phyloP scores from a whole-genome alignment of 2,797 vertebrate genomes.

The Pagetopsis macropterus region DNA sequence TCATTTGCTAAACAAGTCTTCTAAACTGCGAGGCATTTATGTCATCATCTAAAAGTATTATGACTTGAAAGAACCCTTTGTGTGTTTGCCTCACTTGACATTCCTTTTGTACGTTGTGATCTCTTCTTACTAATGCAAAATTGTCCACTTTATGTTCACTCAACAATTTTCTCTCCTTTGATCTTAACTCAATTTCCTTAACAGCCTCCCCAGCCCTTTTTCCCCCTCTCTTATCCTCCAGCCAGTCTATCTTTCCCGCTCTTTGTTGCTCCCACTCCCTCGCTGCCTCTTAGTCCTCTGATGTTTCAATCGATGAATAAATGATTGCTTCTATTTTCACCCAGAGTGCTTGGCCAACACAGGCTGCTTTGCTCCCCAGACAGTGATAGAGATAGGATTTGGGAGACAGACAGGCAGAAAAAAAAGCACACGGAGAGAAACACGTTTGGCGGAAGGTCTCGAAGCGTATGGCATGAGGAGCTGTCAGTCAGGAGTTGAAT shows the following conservation, averaged over 20 bases:
- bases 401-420: conserved; percentile 35
- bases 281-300: conserved; percentile 72
- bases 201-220: conserved; percentile 11
- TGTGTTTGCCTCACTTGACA: conserved; percentile 3
- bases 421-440: conserved; percentile 41
- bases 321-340: conserved; percentile 86
- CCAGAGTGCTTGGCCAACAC: conserved; percentile 64
- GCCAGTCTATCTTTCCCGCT: conserved; percentile 57
- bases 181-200: conserved; percentile 43
- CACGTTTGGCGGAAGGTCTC: conserved; percentile 52
- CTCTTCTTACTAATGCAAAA: conserved; percentile 31
- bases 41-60: not conserved
- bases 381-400: conserved; percentile 55
- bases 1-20: not conserved
- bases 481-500: conserved; percentile 72
- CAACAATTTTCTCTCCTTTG: conserved; percentile 48
- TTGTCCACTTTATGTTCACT: conserved; percentile 45
- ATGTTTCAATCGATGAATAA: conserved; percentile 87
- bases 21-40: not conserved
- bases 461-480: conserved; percentile 49
- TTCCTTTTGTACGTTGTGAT: conserved; percentile 10
- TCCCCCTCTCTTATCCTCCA: conserved; percentile 45
- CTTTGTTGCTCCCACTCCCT: conserved; percentile 63
- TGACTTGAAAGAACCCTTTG: conserved; percentile 1
- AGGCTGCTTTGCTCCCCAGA: conserved; percentile 62